Percentiles rank a stretch among this genome's conserved stretches.
phyloP scores from a whole-genome alignment of 1,140 invertebrate species.

The Drosophila fuyamai region DNA sequence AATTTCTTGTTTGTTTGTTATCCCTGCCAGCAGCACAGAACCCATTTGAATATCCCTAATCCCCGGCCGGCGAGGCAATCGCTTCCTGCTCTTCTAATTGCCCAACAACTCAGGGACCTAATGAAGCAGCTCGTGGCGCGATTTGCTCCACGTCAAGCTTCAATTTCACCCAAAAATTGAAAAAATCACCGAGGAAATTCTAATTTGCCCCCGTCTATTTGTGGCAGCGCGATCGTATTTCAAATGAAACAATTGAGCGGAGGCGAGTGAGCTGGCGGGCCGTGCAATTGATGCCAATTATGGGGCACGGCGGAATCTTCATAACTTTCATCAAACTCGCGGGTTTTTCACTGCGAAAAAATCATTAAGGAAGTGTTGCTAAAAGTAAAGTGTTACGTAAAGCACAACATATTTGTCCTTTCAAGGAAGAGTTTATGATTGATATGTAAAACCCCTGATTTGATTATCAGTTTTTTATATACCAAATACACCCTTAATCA shows the following conservation, averaged over 20 bases:
- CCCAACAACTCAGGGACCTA: constrained; percentile 67
- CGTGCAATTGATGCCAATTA: constrained; percentile 76
- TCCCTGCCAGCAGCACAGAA: constrained; percentile 11
- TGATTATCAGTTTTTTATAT: no score
- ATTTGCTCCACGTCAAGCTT: constrained; percentile 75
- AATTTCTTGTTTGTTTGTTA: constrained; percentile 55
- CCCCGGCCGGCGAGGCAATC: constrained; percentile 25
- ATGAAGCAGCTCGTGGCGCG: constrained; percentile 67
- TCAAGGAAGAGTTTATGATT: no score
- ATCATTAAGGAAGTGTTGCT: background rate
- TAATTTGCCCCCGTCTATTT: constrained; percentile 51
- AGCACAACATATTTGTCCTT: no score
- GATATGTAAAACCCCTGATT: no score
- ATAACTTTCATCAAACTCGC: constrained; percentile 26
- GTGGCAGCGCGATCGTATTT: constrained; percentile 66
- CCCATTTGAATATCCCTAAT: constrained; percentile 60
- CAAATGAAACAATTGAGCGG: constrained; percentile 74
- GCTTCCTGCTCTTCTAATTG: constrained; percentile 60
- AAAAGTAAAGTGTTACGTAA: no score
- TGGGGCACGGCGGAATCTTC: constrained; percentile 15
- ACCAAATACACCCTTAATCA: no score
- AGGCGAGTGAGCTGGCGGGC: constrained; percentile 38
- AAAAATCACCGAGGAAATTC: constrained; percentile 44
- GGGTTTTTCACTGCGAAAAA: constrained; percentile 11
- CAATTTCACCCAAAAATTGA: constrained; percentile 70